These are phyloP conservation scores for Dicrostonyx torquatus DNA, from an alignment of 2,797 vertebrate species.

Conservation along the genomic window DNA sequence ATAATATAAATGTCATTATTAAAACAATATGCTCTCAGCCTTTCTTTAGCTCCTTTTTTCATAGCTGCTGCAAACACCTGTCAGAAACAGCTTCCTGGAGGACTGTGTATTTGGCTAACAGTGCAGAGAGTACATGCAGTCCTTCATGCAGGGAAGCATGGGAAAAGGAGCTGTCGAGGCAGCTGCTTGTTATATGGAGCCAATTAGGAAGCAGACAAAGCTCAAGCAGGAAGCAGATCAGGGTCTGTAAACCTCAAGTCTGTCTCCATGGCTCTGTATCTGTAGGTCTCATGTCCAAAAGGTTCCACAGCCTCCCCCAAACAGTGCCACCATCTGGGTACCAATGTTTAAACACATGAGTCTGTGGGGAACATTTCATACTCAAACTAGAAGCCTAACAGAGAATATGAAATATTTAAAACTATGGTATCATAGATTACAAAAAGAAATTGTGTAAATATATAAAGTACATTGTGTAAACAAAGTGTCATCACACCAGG, in stretches of 20 bases:
- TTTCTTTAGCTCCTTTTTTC: not conserved
- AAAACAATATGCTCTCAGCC: not conserved
- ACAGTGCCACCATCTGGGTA: not conserved
- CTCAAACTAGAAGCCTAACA: not conserved
- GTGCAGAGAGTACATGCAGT: not conserved
- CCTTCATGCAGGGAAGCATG: not conserved
- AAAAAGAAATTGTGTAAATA: not conserved
- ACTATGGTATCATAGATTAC: slow-evolving; percentile 8
- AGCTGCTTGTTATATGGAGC: not conserved
- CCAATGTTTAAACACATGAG: not conserved
- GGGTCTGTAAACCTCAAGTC: not conserved
- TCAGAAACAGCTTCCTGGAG: not conserved
- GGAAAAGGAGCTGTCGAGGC: not conserved
- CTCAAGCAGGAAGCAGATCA: not conserved
- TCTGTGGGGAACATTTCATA: not conserved
- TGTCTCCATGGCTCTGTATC: not conserved
- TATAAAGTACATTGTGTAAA: not conserved
- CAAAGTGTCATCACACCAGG: not conserved
- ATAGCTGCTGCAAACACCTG: not conserved
- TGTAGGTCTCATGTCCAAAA: not conserved
- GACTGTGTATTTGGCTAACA: not conserved
- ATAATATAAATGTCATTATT: not conserved
- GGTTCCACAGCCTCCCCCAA: not conserved
- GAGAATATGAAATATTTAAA: slow-evolving; percentile 43
- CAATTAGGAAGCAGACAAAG: not conserved